phyloP scores from a whole-genome alignment of 2,888 invertebrate species.

The Drosophila meridionalis region DNA sequence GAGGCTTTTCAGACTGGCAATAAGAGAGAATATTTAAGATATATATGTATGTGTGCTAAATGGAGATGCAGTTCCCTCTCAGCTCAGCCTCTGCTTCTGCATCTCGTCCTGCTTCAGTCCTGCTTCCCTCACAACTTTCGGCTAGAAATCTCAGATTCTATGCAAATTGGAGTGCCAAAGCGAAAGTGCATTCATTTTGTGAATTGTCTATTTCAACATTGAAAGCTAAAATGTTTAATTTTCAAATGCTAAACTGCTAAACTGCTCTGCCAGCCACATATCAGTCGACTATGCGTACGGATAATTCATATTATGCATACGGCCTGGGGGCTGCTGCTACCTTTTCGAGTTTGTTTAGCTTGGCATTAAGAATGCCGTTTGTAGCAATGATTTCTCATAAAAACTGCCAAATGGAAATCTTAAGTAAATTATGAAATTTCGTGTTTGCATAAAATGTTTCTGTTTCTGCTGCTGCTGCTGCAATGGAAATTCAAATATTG shows the following conservation, averaged over 20 bases:
- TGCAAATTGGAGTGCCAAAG: constrained; percentile 51
- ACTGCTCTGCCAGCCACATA: neutral
- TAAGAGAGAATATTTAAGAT: neutral
- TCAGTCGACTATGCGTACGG: constrained; percentile 6
- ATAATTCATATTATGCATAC: constrained; percentile 49
- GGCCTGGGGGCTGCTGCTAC: constrained; percentile 15
- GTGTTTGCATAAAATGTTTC: constrained; percentile 16
- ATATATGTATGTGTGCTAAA: neutral
- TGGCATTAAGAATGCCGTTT: constrained; percentile 24
- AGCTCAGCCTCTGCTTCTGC: neutral
- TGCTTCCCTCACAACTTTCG: neutral
- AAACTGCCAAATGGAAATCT: constrained; percentile 27
- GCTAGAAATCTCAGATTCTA: constrained; percentile 21
- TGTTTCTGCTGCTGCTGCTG: neutral
- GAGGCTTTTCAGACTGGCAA: neutral
- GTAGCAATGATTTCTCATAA: constrained; percentile 19
- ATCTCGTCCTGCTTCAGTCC: no score
- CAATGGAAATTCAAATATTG: constrained; percentile 50
- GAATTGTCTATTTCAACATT: constrained; percentile 12
- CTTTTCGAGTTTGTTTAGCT: neutral
- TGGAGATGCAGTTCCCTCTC: neutral
- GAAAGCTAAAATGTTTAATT: constrained; percentile 40
- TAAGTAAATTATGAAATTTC: constrained; percentile 34
- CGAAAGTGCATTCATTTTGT: constrained; percentile 27
- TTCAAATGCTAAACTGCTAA: constrained; percentile 2